phyloP scores from a whole-genome alignment of 2,113 vertebrate genomes.

The Leptosomus discolor region DNA sequence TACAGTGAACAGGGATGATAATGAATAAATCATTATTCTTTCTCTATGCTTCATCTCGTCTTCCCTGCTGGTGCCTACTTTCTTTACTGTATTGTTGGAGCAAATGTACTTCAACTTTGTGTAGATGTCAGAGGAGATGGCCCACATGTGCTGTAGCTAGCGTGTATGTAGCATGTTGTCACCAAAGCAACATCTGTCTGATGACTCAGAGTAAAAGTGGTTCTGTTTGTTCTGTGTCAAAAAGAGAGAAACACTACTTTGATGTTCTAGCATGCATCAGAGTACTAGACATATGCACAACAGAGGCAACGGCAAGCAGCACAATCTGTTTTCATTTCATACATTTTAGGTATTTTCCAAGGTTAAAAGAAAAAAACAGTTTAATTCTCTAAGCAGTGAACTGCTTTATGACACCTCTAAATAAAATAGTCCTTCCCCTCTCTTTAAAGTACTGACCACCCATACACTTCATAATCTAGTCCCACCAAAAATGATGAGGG shows the following conservation, averaged over 20 bases:
- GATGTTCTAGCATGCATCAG: neutral
- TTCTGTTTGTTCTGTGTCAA: constrained; percentile 30
- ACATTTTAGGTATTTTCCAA: neutral
- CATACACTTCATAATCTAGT: neutral
- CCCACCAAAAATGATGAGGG: neutral
- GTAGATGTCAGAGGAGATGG: neutral
- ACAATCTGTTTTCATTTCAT: neutral
- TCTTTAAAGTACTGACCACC: neutral
- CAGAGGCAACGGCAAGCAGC: neutral
- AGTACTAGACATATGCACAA: neutral
- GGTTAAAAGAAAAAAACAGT: neutral
- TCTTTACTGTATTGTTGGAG: neutral
- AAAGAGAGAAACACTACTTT: neutral
- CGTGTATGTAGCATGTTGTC: constrained; percentile 8
- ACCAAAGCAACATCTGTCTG: constrained; percentile 49
- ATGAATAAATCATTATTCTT: neutral
- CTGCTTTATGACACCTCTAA: neutral
- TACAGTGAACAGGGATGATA: neutral
- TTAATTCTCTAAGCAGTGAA: neutral
- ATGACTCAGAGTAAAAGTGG: constrained; percentile 26
- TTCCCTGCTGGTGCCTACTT: neutral
- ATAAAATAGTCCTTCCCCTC: neutral
- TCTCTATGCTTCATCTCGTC: neutral
- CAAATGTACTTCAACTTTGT: neutral
- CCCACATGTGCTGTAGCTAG: neutral